These are phyloP conservation scores for Epirrita christyi DNA, from an alignment of 2,888 invertebrate genomes.

Conservation along the genomic window DNA sequence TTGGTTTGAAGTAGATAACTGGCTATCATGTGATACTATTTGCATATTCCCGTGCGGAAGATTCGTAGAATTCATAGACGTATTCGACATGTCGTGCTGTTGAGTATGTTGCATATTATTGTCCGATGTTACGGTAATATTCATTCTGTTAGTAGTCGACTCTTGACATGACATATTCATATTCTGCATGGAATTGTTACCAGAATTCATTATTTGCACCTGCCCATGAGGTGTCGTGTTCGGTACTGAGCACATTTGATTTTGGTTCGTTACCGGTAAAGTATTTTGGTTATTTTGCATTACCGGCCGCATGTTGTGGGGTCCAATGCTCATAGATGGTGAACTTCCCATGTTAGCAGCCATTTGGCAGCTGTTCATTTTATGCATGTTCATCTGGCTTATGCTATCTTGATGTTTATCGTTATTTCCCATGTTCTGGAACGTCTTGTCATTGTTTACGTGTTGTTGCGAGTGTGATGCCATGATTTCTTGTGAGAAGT, in stretches of 20 bases:
- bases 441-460: slow-evolving; percentile 72
- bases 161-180: slow-evolving; percentile 77
- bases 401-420: slow-evolving; percentile 73
- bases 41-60: slow-evolving; percentile 73
- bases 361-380: slow-evolving; percentile 77
- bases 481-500: slow-evolving; percentile 80
- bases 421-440: slow-evolving; percentile 72
- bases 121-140: slow-evolving; percentile 62
- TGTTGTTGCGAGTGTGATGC: slow-evolving; percentile 78
- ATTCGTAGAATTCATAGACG: slow-evolving; percentile 60
- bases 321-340: slow-evolving; percentile 75
- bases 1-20: slow-evolving; percentile 67
- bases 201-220: slow-evolving; percentile 72
- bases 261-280: slow-evolving; percentile 66
- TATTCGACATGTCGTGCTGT: slow-evolving; percentile 65
- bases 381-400: slow-evolving; percentile 71
- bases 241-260: slow-evolving; percentile 73
- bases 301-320: slow-evolving; percentile 72
- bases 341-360: slow-evolving; percentile 63
- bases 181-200: slow-evolving; percentile 72
- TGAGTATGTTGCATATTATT: slow-evolving; percentile 64
- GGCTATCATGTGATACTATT: slow-evolving; percentile 71
- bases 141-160: slow-evolving; percentile 65
- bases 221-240: slow-evolving; percentile 68
- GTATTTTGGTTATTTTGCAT: slow-evolving; percentile 70